phyloP scores from a whole-genome alignment of 2,113 vertebrate species.

The Forbesichthys agassizii region DNA sequence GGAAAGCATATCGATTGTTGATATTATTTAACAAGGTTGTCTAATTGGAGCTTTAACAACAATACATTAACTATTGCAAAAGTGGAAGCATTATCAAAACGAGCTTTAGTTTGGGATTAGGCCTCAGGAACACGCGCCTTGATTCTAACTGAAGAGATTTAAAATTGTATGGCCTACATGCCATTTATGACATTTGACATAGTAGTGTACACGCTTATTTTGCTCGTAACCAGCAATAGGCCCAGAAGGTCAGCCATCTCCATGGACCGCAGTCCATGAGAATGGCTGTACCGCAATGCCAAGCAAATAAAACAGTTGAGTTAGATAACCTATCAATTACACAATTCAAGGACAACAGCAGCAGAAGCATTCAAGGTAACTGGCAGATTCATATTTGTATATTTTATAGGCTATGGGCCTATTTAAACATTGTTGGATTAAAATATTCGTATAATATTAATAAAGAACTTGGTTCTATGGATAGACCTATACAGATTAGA shows the following conservation, averaged over 20 bases:
- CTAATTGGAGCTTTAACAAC: no score
- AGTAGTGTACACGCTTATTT: background rate
- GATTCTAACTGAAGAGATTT: no score
- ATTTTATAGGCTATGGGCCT: slow-evolving; percentile 3
- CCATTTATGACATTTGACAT: background rate
- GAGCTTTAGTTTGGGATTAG: background rate
- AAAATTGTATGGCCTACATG: background rate
- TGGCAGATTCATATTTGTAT: slow-evolving; percentile 4
- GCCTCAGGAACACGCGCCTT: background rate
- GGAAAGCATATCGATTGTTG: no score
- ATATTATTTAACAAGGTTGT: no score
- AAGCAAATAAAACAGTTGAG: slow-evolving; percentile 80
- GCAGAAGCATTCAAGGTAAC: slow-evolving; percentile 51
- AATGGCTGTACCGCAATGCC: slow-evolving; percentile 76
- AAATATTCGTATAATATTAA: background rate
- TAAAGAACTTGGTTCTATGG: background rate
- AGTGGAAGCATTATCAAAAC: no score
- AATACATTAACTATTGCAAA: no score
- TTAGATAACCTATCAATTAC: slow-evolving; percentile 82
- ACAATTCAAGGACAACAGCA: slow-evolving; percentile 81
- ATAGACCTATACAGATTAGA: background rate
- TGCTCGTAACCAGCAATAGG: slow-evolving; percentile 30
- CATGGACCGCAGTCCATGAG: slow-evolving; percentile 74
- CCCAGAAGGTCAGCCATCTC: slow-evolving; percentile 50
- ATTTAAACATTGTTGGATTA: background rate